phyloP scores from a whole-genome alignment of 64 coral and sea anemone genomes.

The Montipora cactus region DNA sequence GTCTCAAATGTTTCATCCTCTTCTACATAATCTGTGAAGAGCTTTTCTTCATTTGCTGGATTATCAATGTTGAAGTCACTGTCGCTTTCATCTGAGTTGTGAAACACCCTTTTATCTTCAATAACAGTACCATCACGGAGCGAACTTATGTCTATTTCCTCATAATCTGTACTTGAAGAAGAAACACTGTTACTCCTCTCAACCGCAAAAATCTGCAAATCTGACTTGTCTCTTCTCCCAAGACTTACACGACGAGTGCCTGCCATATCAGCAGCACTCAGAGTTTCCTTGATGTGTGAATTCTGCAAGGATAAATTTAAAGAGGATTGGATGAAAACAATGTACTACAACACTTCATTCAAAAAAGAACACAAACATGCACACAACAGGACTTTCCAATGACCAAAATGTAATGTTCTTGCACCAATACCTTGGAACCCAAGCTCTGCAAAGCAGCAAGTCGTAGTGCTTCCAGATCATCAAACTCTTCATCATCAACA shows the following conservation, averaged over 20 bases:
- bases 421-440: not conserved
- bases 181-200: constrained; percentile 29
- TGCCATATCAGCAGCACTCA: not conserved
- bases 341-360: not conserved
- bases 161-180: constrained; percentile 53
- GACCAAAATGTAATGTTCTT: not conserved
- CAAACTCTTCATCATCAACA: constrained; percentile 33
- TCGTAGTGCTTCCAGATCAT: constrained; percentile 35
- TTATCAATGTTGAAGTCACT: constrained; percentile 10
- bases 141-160: constrained; percentile 13
- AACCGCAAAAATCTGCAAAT: constrained; percentile 26
- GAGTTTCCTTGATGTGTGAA: not conserved
- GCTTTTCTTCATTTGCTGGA: constrained; percentile 1
- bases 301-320: not conserved
- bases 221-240: not conserved
- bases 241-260: constrained; percentile 34
- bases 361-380: not conserved
- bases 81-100: constrained; percentile 1
- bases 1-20: not conserved
- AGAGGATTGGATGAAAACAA: not conserved
- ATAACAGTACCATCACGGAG: not conserved
- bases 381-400: not conserved
- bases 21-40: not conserved
- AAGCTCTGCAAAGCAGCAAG: constrained; percentile 31
- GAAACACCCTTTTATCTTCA: constrained; percentile 7